These are phyloP conservation scores for Siniperca undulata DNA, from an alignment of 2,797 vertebrate genomes.

Conservation along the genomic window DNA sequence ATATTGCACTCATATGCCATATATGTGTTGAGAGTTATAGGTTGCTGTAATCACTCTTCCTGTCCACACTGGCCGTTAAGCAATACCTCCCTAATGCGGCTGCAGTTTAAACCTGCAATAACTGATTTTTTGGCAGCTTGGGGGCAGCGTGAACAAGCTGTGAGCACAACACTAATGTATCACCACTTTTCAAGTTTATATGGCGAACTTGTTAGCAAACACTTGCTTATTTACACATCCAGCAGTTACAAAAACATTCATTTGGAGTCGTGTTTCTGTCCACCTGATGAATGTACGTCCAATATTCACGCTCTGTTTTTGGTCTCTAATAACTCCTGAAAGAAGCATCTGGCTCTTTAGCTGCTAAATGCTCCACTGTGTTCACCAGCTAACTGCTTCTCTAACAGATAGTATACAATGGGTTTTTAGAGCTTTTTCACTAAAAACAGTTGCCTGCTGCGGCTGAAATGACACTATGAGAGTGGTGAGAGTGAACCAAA, in stretches of 20 bases:
- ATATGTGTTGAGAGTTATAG: not conserved
- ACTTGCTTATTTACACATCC: not conserved
- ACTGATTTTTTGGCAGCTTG: not conserved
- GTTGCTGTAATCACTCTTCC: conserved; percentile 3
- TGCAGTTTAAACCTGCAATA: not conserved
- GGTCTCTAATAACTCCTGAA: not conserved
- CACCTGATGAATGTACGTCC: not conserved
- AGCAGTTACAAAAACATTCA: not conserved
- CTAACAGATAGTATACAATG: no score
- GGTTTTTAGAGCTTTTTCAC: no score
- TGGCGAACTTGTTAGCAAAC: not conserved
- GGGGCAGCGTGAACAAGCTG: not conserved
- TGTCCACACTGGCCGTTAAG: not conserved
- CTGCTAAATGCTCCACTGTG: not conserved
- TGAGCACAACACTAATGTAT: not conserved
- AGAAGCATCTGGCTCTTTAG: not conserved
- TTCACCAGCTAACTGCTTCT: no score
- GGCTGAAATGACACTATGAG: no score
- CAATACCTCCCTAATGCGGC: not conserved
- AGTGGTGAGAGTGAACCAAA: no score
- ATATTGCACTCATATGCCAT: not conserved
- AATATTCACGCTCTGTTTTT: not conserved
- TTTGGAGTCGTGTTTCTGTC: not conserved
- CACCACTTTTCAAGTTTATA: not conserved
- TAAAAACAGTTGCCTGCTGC: no score